Conservation (phyloP, 2,888 invertebrate genomes). For the Drosophila formosana region DNA sequence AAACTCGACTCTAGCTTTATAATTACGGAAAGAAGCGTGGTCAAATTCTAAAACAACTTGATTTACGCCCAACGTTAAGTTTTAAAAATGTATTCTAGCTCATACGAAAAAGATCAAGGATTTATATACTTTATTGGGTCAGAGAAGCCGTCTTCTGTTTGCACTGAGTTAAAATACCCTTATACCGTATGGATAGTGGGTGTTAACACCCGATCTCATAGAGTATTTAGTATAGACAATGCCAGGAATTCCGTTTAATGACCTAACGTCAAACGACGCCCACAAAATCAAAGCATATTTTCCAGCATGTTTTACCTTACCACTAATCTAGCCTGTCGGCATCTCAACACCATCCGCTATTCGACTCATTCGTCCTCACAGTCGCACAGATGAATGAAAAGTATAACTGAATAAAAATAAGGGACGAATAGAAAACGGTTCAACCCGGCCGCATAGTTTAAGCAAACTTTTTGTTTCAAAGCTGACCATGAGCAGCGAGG, state of each 20-base stretch:
- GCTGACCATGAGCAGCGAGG: conserved; percentile 36
- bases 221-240: conserved; percentile 55
- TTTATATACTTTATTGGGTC: no score
- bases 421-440: conserved; percentile 31
- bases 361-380: background rate
- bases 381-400: conserved; percentile 12
- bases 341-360: background rate
- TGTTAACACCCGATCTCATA: no score
- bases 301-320: conserved; percentile 67
- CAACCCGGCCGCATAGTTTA: conserved; percentile 71
- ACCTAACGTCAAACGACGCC: conserved; percentile 61
- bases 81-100: no score
- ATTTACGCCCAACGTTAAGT: no score
- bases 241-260: conserved; percentile 73
- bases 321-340: conserved; percentile 65
- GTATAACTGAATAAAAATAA: conserved; percentile 5
- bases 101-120: no score
- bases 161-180: no score
- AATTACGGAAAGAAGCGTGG: no score
- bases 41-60: no score
- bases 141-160: no score
- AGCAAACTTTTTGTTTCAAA: conserved; percentile 76
- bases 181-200: no score
- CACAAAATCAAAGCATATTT: conserved; percentile 76
- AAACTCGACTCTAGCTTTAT: no score